These are phyloP conservation scores for Pseudorectes ferrugineus DNA, from an alignment of 2,113 vertebrate genomes.

Conservation along the genomic window DNA sequence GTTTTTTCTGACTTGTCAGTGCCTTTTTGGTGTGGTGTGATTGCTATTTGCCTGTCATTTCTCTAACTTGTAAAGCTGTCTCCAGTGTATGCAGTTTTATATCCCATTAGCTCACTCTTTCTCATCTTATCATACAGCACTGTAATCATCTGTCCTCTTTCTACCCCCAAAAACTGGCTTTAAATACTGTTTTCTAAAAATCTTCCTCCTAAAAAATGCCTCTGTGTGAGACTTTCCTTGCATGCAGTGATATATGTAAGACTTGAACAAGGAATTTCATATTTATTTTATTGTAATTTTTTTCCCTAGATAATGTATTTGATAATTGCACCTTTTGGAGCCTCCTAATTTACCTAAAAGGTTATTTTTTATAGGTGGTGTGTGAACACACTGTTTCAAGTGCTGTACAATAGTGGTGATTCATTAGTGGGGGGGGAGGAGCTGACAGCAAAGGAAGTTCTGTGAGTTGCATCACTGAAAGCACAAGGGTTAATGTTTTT, in stretches of 20 bases:
- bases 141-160: background rate
- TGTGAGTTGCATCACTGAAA: background rate
- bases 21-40: background rate
- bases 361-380: background rate
- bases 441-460: background rate
- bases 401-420: background rate
- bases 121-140: background rate
- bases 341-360: background rate
- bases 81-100: background rate
- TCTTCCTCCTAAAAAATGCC: background rate
- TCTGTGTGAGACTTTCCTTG: background rate
- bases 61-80: background rate
- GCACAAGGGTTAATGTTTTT: constrained; percentile 11
- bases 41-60: background rate
- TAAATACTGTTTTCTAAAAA: background rate
- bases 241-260: background rate
- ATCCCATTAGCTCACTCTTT: background rate
- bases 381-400: background rate
- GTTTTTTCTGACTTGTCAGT: background rate
- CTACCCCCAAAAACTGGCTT: background rate
- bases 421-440: background rate
- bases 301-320: background rate
- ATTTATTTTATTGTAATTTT: background rate
- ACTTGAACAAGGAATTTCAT: background rate
- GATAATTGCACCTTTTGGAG: background rate